A percentile compares a stretch with the other conserved stretches of the same genome.
Conservation (phyloP, 2,797 vertebrate genomes). For the Valencia hispanica region DNA sequence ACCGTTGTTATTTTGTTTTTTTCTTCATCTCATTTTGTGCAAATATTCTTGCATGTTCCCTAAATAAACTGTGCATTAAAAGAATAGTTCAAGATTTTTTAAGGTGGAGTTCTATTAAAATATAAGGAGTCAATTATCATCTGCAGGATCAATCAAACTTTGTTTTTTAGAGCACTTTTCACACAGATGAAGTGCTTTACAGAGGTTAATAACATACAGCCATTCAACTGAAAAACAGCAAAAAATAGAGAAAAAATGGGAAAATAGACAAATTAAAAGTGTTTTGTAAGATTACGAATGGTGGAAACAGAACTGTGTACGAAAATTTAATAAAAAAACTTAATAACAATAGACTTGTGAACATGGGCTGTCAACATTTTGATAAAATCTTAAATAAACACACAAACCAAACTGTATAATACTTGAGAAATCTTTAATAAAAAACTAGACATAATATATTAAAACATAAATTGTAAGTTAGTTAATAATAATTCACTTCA, state of each 20-base stretch:
- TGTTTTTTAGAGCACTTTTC: not conserved
- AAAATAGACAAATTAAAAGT: not conserved
- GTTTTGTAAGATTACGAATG: not conserved
- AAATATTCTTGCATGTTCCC: conserved; percentile 8
- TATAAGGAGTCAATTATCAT: not conserved
- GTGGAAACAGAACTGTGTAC: no score
- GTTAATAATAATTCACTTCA: no score
- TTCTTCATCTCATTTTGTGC: not conserved
- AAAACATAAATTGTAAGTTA: no score
- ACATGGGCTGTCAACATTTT: not conserved
- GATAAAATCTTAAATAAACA: not conserved
- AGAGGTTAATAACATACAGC: not conserved
- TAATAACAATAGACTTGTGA: no score
- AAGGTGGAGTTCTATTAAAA: not conserved
- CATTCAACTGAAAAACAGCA: not conserved
- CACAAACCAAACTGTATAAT: not conserved
- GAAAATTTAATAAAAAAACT: no score
- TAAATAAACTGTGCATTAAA: not conserved
- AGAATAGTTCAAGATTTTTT: not conserved
- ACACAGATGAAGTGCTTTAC: not conserved
- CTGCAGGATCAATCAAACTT: not conserved
- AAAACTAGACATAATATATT: no score
- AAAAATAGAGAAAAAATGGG: not conserved
- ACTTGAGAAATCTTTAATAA: no score
- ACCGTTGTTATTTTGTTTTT: not conserved